These are phyloP conservation scores for Dromococcyx pavoninus DNA, from an alignment of 2,797 vertebrate species.

Conservation along the genomic window DNA sequence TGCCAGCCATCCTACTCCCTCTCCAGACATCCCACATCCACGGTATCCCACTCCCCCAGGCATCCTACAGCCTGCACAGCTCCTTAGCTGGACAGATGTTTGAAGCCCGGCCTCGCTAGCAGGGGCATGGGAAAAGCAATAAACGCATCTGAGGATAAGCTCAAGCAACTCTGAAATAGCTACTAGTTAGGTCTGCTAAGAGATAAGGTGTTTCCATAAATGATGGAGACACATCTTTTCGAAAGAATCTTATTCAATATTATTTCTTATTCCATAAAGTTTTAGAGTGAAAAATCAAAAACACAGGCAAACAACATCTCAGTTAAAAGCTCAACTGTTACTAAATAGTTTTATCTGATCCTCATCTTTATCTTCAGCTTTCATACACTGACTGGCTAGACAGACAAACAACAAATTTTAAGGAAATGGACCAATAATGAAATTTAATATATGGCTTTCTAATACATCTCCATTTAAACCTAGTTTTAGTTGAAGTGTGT, in stretches of 20 bases:
- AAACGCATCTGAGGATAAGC: background rate
- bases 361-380: background rate
- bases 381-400: background rate
- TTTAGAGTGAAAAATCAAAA: background rate
- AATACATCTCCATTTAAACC: background rate
- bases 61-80: background rate
- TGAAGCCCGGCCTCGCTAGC: background rate
- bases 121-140: background rate
- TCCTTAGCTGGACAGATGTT: fast-evolving
- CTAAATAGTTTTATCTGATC: background rate
- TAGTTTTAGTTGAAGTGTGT: background rate
- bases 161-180: background rate
- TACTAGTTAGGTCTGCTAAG: background rate
- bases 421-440: background rate
- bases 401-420: background rate
- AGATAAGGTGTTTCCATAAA: background rate
- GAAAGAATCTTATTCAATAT: background rate
- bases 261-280: background rate
- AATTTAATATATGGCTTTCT: background rate
- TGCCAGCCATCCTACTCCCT: background rate
- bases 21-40: background rate
- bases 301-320: background rate
- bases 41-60: no score
- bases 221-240: background rate
- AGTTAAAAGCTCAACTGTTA: background rate